Evolutionary conservation across 2,888 invertebrate species (phyloP), one percentile per base, ranked within the genome.

Genomic region (Diabrotica balteata): DNA sequence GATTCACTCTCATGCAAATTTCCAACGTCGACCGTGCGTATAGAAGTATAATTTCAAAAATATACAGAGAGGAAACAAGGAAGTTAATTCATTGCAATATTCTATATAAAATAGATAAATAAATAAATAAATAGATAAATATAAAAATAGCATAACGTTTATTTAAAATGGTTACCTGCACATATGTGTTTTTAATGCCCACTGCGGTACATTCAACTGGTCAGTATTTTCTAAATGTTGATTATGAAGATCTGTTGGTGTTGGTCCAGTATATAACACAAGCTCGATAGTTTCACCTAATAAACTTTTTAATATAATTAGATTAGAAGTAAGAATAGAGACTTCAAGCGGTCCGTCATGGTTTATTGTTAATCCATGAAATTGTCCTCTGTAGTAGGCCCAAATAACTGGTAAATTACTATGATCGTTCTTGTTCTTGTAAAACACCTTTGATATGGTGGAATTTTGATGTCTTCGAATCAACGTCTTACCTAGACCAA

Each of bases 221-320:
- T 67, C 62, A n/a, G 55, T 50, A 8, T 61, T 49, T 9, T 65
- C 58, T 43, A 58, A 54, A 70, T 78, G 66, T 69, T 85, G 84
- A 10, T 75, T 68, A 11, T 87, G 79, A 4, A 88, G 85, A 63
- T 86, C 83, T 58, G 81, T 80, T 9, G 88, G 87, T 1, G 84
- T 84, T 9, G 88, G 86, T 52, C 88, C 89, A 42, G 85, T 73
- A 72, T 85, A 84, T 51, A 89, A 72, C 72, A 85, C 85, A 60
- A 89, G 78, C 65, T 86, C 86, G 49, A 85, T 79, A 46, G 82
- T 77, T 46, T 69, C 69, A 2, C 78, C 71, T 80, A 84, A 70
- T 47, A 91, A 86, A 76, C 88, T 87, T n/a, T 88, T 84, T 7
- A 89, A 76, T 1, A 87, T 81, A 10, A 90, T 79, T 51, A 88